Conservation (phyloP, 1,140 invertebrate species). For the Cydia fagiglandana region DNA sequence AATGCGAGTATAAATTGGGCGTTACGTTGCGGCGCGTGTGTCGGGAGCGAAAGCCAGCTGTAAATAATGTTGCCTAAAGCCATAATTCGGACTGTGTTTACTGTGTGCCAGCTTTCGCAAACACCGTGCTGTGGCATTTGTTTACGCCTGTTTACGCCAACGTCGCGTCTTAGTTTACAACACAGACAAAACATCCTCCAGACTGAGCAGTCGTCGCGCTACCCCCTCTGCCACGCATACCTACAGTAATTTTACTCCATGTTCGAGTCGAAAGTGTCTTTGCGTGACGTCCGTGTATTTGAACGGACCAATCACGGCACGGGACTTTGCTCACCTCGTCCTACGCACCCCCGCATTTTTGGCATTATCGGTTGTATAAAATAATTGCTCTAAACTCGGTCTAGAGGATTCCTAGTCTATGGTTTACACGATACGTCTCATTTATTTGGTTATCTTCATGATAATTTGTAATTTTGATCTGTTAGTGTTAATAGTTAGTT, state of each 20-base stretch:
- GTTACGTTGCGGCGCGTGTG: not conserved
- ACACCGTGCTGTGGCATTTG: slow-evolving; percentile 15
- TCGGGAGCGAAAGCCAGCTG: slow-evolving; percentile 12
- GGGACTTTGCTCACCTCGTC: too few relatives aligned
- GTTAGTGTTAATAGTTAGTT: not conserved
- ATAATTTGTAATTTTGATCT: not conserved
- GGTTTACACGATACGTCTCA: slow-evolving; percentile 21
- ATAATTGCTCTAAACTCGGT: too few relatives aligned
- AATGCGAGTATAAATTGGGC: slow-evolving; percentile 19
- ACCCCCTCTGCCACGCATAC: too few relatives aligned
- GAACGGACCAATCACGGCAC: too few relatives aligned
- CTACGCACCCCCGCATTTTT: too few relatives aligned
- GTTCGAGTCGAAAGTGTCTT: too few relatives aligned
- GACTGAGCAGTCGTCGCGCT: too few relatives aligned
- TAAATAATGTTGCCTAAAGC: slow-evolving; percentile 20
- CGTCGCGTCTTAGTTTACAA: slow-evolving; percentile 17
- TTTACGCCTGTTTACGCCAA: slow-evolving; percentile 11
- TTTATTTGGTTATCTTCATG: slow-evolving; percentile 6
- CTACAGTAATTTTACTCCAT: too few relatives aligned
- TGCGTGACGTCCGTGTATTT: too few relatives aligned
- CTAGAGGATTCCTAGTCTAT: too few relatives aligned
- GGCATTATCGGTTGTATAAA: too few relatives aligned
- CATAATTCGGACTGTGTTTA: slow-evolving; percentile 22
- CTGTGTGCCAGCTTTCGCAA: not conserved
- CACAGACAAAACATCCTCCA: too few relatives aligned